Evolutionary conservation across 1,140 invertebrate genomes (phyloP).

Genomic region (Zaprionus ornatus): DNA sequence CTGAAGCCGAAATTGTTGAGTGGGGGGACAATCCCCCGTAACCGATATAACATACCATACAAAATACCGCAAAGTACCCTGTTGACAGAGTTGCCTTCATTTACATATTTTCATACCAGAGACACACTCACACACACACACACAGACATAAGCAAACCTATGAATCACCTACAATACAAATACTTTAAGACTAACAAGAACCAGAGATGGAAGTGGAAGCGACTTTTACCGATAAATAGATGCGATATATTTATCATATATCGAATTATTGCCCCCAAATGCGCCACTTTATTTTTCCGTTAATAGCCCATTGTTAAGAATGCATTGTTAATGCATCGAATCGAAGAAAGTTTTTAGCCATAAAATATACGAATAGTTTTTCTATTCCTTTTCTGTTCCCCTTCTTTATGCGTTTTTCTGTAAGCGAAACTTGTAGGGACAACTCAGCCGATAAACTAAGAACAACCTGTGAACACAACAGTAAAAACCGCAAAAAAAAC

Average conservation of each 20-base stretch:
- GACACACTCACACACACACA: not conserved
- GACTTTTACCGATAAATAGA: constrained; percentile 42
- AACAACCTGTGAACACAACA: constrained; percentile 34
- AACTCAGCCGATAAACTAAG: constrained; percentile 37
- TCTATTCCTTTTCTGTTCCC: constrained; percentile 61
- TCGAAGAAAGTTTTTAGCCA: not conserved
- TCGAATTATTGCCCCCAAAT: not conserved
- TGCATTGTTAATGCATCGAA: constrained; percentile 12
- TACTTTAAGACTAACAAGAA: constrained; percentile 47
- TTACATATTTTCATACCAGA: constrained; percentile 3
- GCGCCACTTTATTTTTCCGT: not conserved
- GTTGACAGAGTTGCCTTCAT: constrained; percentile 6
- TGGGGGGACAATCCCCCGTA: not conserved
- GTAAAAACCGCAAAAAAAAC: not conserved
- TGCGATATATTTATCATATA: not conserved
- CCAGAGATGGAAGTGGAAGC: constrained; percentile 23
- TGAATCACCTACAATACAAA: constrained; percentile 79
- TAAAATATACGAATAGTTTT: constrained; percentile 27
- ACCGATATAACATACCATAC: not conserved
- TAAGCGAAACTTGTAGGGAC: constrained; percentile 74
- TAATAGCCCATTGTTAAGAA: constrained; percentile 13
- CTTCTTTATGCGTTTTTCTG: constrained; percentile 45
- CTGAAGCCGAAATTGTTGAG: not conserved
- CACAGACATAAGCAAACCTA: not conserved
- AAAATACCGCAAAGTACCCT: constrained; percentile 5